Conservation (phyloP, 2,113 vertebrate genomes). For the Urocynchramus pylzowi region DNA sequence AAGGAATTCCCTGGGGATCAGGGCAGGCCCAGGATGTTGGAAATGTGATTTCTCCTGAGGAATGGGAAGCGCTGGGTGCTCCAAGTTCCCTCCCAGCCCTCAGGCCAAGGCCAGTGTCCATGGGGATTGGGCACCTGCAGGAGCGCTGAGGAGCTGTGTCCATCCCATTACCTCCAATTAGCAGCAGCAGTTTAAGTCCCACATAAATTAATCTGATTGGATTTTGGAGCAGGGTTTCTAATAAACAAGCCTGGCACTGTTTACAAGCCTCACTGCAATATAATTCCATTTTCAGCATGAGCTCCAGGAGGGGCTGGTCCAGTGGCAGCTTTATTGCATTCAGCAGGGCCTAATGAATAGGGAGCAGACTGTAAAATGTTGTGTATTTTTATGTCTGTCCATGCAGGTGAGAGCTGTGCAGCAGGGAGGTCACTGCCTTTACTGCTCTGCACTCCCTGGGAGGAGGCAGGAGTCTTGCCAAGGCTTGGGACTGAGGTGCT, state of each 20-base stretch:
- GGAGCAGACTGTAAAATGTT: background rate
- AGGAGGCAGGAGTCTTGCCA: background rate
- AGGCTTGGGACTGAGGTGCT: background rate
- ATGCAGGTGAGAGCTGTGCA: background rate
- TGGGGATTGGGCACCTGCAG: rapidly evolving
- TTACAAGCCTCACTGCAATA: conserved; percentile 12
- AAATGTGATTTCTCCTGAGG: background rate
- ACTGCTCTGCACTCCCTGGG: background rate
- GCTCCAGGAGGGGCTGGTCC: background rate
- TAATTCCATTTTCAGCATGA: conserved; percentile 8
- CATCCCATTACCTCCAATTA: background rate
- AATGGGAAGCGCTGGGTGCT: background rate
- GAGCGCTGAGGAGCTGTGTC: background rate
- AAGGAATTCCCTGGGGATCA: background rate
- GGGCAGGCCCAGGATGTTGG: too few relatives aligned
- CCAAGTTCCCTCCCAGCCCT: background rate
- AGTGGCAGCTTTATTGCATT: background rate
- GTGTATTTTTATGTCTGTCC: background rate
- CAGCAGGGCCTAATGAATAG: conserved; percentile 7
- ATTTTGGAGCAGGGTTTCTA: background rate
- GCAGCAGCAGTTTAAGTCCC: background rate
- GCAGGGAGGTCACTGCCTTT: background rate
- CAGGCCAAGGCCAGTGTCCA: rapidly evolving
- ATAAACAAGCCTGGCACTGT: conserved; percentile 33
- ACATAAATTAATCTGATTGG: conserved; percentile 38